These are phyloP conservation scores for Formicarius rufipectus DNA, from an alignment of 2,113 vertebrate genomes.

Conservation along the genomic window DNA sequence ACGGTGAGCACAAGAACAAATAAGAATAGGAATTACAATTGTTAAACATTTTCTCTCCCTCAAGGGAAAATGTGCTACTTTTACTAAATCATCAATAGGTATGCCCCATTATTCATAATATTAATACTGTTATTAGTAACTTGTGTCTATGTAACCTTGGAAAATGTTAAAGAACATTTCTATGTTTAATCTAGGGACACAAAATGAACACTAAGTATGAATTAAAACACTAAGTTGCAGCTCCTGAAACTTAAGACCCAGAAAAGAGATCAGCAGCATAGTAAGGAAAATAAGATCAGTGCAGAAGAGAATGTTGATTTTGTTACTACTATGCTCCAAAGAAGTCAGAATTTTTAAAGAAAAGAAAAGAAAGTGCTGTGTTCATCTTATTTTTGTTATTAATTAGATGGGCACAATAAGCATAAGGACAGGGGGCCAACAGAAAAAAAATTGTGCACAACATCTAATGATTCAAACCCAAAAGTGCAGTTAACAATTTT, in stretches of 20 bases:
- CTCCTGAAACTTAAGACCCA: not conserved
- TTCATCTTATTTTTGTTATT: not conserved
- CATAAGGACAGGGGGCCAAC: not conserved
- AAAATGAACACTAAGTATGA: not conserved
- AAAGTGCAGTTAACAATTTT: constrained; percentile 20
- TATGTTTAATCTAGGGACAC: not conserved
- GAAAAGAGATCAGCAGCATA: not conserved
- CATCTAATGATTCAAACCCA: not conserved
- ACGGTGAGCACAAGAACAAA: not conserved
- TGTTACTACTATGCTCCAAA: not conserved
- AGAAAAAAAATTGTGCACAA: not conserved
- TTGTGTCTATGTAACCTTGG: not conserved
- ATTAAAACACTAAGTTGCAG: not conserved
- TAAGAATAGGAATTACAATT: not conserved
- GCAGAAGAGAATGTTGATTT: not conserved
- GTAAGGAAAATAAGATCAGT: not conserved
- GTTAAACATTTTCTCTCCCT: not conserved
- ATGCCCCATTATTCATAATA: not conserved
- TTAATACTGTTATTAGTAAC: not conserved
- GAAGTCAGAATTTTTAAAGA: not conserved
- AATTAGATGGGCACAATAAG: not conserved
- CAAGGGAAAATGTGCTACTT: not conserved
- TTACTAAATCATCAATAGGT: not conserved
- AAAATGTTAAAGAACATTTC: not conserved
- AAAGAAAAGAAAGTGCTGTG: accelerated